Evolutionary conservation across 2,888 invertebrate species (phyloP), one percentile per base, ranked within the genome.

Genomic region (Salpingus planirostris): DNA sequence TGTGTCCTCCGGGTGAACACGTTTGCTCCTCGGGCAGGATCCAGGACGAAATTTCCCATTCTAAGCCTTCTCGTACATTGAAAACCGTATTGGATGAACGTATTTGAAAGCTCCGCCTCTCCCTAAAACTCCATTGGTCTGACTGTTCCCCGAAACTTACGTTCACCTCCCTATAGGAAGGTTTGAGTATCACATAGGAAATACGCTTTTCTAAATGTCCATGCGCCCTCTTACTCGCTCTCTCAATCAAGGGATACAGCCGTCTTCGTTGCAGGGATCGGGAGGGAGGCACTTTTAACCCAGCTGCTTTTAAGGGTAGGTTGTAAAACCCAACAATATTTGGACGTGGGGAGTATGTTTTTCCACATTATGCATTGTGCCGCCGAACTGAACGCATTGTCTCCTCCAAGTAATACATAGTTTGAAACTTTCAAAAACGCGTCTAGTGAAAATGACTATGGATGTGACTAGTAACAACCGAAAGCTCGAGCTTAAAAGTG

Each of bases 391-490:
- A 47, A 43, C 52, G 52, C 55, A 58, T 54, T 51, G 50, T 48
- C 40, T 29, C 15, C 37, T 45, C 40, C 13, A 32, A 30, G 40
- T n/a, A n/a, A n/a, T 31, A 15, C 27, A 22, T n/a, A 27, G 24
- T 31, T 29, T 11, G 13, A 15, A 15, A 21, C 13, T 24, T 12
- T 26, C 12, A 29, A 29, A 3, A 29, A 26, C 32, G 35, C 36
- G 38, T 24, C 31, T 27, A 31, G 50, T 48, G 48, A 71, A 67
- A 57, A 77, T 79, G 76, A 78, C 77, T 66, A 80, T 80, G 80
- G 80, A 80, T 70, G 70, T 76, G 35, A 55, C 47, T 31, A 18
- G 18, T 18, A 8, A 8, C 8, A 50, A 49, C 32, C 50, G 59
- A 40, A 60, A 58, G 43, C 44, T 55, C 18, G 60, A 60, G 38